A percentile compares a stretch with the other conserved stretches of the same genome.
phyloP scores from a whole-genome alignment of 2,797 vertebrate species.

The Rhinophrynus dorsalis region DNA sequence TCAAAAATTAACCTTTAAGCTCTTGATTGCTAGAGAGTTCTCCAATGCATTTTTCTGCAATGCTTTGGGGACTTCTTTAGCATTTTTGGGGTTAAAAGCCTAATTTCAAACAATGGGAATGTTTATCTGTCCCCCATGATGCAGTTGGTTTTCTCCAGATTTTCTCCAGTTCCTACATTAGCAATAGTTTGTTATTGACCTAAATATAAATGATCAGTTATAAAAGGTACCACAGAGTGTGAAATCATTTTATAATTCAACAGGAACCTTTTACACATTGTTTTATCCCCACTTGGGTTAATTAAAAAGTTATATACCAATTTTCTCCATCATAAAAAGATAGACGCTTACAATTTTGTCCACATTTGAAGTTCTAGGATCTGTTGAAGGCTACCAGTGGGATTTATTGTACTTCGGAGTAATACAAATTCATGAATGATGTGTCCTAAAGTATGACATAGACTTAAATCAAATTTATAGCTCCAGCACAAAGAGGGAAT shows the following conservation, averaged over 20 bases:
- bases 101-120: no score
- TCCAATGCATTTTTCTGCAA: no score
- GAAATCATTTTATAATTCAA: constrained; percentile 36
- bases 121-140: no score
- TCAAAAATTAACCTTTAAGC: no score
- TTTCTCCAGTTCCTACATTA: no score
- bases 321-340: constrained; percentile 38
- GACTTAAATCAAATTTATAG: constrained; percentile 27
- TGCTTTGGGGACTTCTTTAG: no score
- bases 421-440: constrained; percentile 1
- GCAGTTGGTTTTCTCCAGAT: no score
- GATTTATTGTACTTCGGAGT: constrained; percentile 17
- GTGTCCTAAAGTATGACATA: constrained; percentile 19
- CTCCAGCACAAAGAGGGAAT: constrained; percentile 21
- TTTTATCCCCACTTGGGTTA: constrained; percentile 37
- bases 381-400: constrained; percentile 10
- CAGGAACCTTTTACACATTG: constrained; percentile 44
- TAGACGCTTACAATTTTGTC: constrained; percentile 15
- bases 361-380: constrained; percentile 23
- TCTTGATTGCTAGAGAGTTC: no score
- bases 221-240: constrained; percentile 27
- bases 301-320: constrained; percentile 36
- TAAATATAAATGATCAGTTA: constrained; percentile 4
- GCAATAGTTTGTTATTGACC: constrained; percentile 4
- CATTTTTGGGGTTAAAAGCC: no score